A percentile compares a stretch with the other conserved stretches of the same genome.
Evolutionary conservation across 2,797 vertebrate genomes (phyloP).

Genomic region (Microchirus variegatus): DNA sequence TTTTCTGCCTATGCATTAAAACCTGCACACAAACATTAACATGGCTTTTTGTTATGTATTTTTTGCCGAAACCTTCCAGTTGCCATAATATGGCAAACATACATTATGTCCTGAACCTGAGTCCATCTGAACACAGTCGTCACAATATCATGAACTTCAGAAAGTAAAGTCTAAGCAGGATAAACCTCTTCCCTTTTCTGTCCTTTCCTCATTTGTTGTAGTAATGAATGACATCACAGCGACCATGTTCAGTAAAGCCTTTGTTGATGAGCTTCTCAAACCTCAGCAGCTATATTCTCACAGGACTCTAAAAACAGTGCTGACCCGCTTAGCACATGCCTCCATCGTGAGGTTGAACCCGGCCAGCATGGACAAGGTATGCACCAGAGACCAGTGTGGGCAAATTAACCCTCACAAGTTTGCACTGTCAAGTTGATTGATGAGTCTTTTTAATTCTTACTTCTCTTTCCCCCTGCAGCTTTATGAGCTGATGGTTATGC

Average conservation of each 20-base stretch:
- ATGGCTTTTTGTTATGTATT: no score
- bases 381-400: not conserved
- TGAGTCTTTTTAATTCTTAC: not conserved
- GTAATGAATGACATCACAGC: slow-evolving; percentile 92
- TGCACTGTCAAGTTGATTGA: no score
- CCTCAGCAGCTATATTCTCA: slow-evolving; percentile 94
- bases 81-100: no score
- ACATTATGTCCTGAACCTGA: no score
- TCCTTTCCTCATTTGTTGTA: slow-evolving; percentile 58
- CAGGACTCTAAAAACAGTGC: slow-evolving; percentile 87
- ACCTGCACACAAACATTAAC: no score
- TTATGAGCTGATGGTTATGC: slow-evolving; percentile 95
- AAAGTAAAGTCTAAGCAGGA: not conserved
- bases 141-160: no score
- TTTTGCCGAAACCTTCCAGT: no score
- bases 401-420: no score
- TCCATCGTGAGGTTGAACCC: slow-evolving; percentile 94
- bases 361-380: slow-evolving; percentile 94
- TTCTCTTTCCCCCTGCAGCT: slow-evolving; percentile 77
- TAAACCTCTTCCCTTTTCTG: slow-evolving; percentile 9
- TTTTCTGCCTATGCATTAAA: no score
- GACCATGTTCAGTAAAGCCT: slow-evolving; percentile 91
- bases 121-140: no score
- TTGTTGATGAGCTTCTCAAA: slow-evolving; percentile 92
- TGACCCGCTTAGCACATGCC: slow-evolving; percentile 89